These are phyloP conservation scores for Neotragus pygmaeus DNA, from an alignment of 2,113 vertebrate species.

Conservation along the genomic window DNA sequence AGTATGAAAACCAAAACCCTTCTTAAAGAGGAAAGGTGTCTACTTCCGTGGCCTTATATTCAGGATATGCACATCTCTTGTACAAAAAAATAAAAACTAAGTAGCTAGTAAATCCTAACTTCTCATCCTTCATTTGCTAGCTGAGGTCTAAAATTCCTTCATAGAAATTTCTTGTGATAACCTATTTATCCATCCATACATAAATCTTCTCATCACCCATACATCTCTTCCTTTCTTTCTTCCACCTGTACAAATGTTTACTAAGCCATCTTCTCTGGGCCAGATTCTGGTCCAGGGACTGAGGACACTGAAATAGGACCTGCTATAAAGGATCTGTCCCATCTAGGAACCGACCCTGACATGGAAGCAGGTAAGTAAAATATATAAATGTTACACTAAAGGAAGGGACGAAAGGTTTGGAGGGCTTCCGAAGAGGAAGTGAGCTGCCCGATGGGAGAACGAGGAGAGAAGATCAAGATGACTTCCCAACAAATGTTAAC, in stretches of 20 bases:
- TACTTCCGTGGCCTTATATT: not conserved
- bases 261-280: not conserved
- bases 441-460: not conserved
- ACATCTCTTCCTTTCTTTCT: not conserved
- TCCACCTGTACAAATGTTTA: not conserved
- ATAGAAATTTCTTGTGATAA: not conserved
- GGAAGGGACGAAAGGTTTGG: not conserved
- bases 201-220: not conserved
- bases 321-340: not conserved
- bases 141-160: not conserved
- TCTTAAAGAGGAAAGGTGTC: not conserved
- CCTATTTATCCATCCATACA: not conserved
- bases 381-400: not conserved
- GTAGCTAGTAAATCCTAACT: not conserved
- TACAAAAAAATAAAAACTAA: not conserved
- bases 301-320: not conserved
- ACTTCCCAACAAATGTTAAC: not conserved
- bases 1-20: not conserved
- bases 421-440: not conserved
- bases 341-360: not conserved
- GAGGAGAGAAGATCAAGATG: not conserved
- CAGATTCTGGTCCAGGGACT: not conserved
- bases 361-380: not conserved
- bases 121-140: not conserved
- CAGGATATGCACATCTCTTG: not conserved